These are phyloP conservation scores for Serranochromis macrocephalus DNA, from an alignment of 2,113 vertebrate genomes.

Conservation along the genomic window DNA sequence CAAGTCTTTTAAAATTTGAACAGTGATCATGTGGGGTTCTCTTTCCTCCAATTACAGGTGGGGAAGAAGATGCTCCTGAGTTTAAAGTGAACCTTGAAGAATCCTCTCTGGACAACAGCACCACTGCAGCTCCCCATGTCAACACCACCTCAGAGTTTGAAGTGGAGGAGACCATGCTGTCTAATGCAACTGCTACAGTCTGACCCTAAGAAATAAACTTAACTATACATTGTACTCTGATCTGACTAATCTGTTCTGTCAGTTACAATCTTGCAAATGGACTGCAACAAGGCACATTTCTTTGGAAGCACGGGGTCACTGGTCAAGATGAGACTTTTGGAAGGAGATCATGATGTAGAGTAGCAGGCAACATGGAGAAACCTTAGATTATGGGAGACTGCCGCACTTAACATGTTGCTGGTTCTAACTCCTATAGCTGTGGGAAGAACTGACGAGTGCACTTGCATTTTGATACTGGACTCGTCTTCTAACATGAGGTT, in stretches of 20 bases:
- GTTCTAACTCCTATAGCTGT: background rate
- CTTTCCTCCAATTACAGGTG: background rate
- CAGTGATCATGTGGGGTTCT: accelerated
- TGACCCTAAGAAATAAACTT: slow-evolving; percentile 30
- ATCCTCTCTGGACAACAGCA: background rate
- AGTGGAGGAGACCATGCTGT: accelerated
- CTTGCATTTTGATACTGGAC: background rate
- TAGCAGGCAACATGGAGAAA: background rate
- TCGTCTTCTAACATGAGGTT: background rate
- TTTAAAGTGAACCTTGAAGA: accelerated
- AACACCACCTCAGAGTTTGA: background rate
- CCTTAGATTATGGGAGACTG: background rate
- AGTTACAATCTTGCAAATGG: background rate
- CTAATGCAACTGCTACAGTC: background rate
- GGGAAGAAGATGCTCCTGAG: background rate
- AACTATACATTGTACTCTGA: background rate
- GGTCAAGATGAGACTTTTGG: background rate
- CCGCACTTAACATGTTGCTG: background rate
- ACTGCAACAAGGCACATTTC: background rate
- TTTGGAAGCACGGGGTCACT: accelerated
- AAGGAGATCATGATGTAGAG: background rate
- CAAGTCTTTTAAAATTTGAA: background rate
- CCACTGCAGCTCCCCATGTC: background rate
- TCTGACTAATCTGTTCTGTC: background rate
- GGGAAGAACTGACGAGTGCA: background rate